A percentile compares a stretch with the other conserved stretches of the same genome.
Evolutionary conservation across 2,113 vertebrate species (phyloP).

Genomic region (Eulemur macaco): DNA sequence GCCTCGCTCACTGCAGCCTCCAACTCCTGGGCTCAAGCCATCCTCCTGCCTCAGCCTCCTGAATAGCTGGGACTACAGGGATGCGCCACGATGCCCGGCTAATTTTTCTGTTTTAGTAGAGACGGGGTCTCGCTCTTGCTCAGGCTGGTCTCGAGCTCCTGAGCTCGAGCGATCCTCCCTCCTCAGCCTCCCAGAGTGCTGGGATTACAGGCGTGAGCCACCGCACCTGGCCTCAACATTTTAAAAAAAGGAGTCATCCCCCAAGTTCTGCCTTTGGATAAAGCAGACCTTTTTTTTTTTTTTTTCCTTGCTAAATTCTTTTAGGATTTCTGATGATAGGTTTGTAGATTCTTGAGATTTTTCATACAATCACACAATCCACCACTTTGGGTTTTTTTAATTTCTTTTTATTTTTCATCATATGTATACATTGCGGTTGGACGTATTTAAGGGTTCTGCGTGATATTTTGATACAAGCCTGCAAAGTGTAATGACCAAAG

Average conservation of each 20-base stretch:
- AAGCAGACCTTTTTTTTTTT: too few species aligned
- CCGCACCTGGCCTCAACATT: too few species aligned
- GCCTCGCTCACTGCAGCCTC: neutral
- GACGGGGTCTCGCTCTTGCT: neutral
- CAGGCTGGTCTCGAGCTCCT: neutral
- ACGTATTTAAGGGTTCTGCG: neutral
- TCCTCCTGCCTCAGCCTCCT: neutral
- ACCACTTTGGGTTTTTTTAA: neutral
- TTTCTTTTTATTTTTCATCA: neutral
- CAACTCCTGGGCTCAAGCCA: neutral
- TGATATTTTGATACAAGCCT: neutral
- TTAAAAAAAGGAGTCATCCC: too few species aligned
- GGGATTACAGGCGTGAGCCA: neutral
- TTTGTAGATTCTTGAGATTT: too few species aligned
- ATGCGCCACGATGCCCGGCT: neutral
- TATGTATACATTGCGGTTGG: neutral
- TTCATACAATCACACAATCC: too few species aligned
- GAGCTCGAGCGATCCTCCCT: neutral
- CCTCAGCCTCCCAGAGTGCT: neutral
- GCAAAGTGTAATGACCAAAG: neutral
- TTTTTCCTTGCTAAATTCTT: too few species aligned
- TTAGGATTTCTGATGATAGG: too few species aligned
- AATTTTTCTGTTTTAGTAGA: neutral
- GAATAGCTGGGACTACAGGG: too few species aligned
- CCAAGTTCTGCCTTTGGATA: too few species aligned